Percentiles rank a stretch among this genome's conserved stretches.
These are phyloP conservation scores for Plectropomus leopardus DNA, from an alignment of 2,113 vertebrate species.

Conservation along the genomic window DNA sequence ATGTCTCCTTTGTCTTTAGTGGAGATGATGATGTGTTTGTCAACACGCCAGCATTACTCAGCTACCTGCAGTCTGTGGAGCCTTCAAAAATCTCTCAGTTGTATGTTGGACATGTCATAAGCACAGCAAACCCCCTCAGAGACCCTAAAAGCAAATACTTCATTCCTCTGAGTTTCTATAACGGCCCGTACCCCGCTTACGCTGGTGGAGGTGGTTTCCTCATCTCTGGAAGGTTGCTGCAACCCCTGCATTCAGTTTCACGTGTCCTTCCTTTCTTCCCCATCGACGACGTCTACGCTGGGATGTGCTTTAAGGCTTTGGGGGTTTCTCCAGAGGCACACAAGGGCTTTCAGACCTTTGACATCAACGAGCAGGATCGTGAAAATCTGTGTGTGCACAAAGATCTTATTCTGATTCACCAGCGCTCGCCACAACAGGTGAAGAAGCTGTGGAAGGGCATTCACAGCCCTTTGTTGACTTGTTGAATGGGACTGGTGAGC, in stretches of 20 bases:
- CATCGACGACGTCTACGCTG: conserved; percentile 89
- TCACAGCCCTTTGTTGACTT: conserved; percentile 74
- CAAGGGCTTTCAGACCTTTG: conserved; percentile 79
- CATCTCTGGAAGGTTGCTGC: conserved; percentile 72
- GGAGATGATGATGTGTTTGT: conserved; percentile 91
- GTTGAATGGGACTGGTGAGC: conserved; percentile 56
- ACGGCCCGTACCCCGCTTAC: conserved; percentile 82
- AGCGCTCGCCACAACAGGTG: conserved; percentile 80
- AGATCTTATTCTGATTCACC: conserved; percentile 86
- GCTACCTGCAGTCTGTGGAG: conserved; percentile 75
- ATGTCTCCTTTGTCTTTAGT: conserved; percentile 82
- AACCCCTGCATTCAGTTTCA: conserved; percentile 53
- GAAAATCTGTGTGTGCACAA: conserved; percentile 87
- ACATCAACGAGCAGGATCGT: conserved; percentile 67
- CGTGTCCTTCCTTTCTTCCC: conserved; percentile 83
- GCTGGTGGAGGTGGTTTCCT: conserved; percentile 87
- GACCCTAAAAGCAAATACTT: conserved; percentile 86
- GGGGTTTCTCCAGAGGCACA: conserved; percentile 79
- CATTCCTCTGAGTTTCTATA: conserved; percentile 81
- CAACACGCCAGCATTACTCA: conserved; percentile 83
- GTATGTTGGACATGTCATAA: conserved; percentile 86
- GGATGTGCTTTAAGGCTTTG: conserved; percentile 82
- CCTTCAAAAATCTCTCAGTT: conserved; percentile 59
- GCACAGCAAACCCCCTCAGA: conserved; percentile 77
- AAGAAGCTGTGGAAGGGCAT: conserved; percentile 86